A percentile compares a stretch with the other conserved stretches of the same genome.
These are phyloP conservation scores for Auanema sp. DNA, from an alignment of 2,888 invertebrate genomes.

Conservation along the genomic window DNA sequence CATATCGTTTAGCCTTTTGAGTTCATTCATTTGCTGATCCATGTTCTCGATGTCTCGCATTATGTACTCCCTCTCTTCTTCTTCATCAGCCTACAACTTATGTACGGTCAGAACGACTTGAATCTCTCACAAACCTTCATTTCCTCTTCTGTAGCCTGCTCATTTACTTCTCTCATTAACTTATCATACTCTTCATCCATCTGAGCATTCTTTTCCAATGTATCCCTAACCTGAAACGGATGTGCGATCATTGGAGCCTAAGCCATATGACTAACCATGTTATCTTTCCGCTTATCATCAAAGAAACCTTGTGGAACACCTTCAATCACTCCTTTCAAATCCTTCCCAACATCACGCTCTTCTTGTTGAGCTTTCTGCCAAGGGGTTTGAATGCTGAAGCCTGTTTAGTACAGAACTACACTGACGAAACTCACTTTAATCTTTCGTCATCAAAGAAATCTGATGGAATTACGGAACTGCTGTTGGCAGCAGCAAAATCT, in stretches of 20 bases:
- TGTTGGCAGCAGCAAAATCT: constrained; percentile 7
- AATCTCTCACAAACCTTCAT: constrained; percentile 3
- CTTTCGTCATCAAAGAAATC: too few relatives aligned
- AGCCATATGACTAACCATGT: constrained; percentile 17
- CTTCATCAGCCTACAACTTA: constrained; percentile 14
- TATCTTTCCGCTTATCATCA: constrained; percentile 46
- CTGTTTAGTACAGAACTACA: background rate
- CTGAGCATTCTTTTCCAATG: constrained; percentile 22
- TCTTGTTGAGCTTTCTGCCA: constrained; percentile 29
- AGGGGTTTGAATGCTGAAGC: constrained; percentile 20
- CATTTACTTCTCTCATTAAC: constrained; percentile 27
- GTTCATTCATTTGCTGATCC: constrained; percentile 44
- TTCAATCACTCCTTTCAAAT: constrained; percentile 29
- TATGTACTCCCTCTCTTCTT: constrained; percentile 18
- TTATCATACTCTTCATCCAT: constrained; percentile 32
- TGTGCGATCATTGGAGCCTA: background rate
- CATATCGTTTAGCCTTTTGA: constrained; percentile 41
- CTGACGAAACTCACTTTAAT: too few relatives aligned
- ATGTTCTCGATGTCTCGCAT: constrained; percentile 36
- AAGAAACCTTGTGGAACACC: constrained; percentile 49
- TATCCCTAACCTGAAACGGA: constrained; percentile 24
- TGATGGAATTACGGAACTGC: background rate
- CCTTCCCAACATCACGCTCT: constrained; percentile 17
- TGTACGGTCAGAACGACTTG: background rate
- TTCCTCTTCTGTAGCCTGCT: constrained; percentile 15